Percentiles rank a stretch among this genome's conserved stretches.
Evolutionary conservation across 64 coral and sea anemone species (phyloP).

Genomic region (Montipora efflorescens): DNA sequence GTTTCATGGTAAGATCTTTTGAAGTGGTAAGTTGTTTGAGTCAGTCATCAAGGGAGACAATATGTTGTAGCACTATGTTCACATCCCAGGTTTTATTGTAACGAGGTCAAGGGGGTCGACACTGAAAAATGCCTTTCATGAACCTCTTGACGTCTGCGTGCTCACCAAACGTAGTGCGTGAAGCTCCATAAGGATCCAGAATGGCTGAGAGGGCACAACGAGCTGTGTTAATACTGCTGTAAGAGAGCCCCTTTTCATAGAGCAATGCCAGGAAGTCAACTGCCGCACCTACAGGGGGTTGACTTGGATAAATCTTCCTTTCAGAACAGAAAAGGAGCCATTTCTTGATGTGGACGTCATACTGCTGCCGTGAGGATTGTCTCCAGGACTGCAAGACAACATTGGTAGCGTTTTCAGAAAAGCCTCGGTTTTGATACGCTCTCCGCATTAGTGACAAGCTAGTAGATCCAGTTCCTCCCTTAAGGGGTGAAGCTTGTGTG

Average conservation of each 20-base stretch:
- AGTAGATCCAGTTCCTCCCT: slow-evolving; percentile 46
- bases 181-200: neutral
- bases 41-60: no score
- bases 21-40: no score
- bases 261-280: slow-evolving; percentile 58
- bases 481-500: neutral
- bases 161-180: neutral
- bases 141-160: slow-evolving; percentile 39
- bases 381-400: no score
- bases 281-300: slow-evolving; percentile 25
- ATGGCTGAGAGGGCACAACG: slow-evolving; percentile 27
- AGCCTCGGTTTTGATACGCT: neutral
- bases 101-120: no score
- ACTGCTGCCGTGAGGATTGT: no score
- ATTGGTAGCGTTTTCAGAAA: no score
- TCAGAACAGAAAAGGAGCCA: slow-evolving; percentile 76
- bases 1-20: slow-evolving; percentile 19
- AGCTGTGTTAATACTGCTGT: no score
- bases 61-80: no score
- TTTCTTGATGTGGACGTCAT: slow-evolving; percentile 44
- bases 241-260: no score
- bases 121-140: slow-evolving; percentile 36
- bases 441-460: slow-evolving; percentile 55
- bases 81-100: slow-evolving; percentile 41
- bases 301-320: slow-evolving; percentile 59